Conservation (phyloP, 2,888 invertebrate genomes). For the Nymphalis c-album region DNA sequence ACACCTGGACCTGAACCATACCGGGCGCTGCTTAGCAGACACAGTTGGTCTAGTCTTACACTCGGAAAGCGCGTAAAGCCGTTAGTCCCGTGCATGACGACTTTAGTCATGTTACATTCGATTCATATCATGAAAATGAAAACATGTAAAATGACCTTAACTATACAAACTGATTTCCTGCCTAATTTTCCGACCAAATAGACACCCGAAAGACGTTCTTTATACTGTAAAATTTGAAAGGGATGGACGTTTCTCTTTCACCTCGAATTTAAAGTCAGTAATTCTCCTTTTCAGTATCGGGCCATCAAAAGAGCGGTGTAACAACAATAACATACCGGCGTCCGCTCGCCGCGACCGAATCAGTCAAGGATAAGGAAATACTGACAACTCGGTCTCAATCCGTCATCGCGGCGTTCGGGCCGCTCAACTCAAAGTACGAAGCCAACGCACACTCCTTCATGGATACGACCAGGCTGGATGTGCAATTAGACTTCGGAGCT, state of each 20-base stretch:
- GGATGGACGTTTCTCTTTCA: too few relatives aligned
- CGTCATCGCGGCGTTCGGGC: constrained; percentile 94
- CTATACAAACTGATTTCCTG: too few relatives aligned
- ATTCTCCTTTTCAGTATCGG: constrained; percentile 80
- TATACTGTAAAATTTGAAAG: too few relatives aligned
- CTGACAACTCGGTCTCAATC: constrained; percentile 85
- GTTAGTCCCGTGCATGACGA: too few relatives aligned
- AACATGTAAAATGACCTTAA: too few relatives aligned
- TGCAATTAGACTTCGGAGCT: constrained; percentile 89
- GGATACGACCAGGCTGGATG: constrained; percentile 87
- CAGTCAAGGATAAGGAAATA: constrained; percentile 86
- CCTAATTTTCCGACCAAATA: not conserved
- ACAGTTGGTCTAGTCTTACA: too few relatives aligned
- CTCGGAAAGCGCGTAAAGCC: too few relatives aligned
- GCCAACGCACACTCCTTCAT: constrained; percentile 91
- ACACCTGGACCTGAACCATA: too few relatives aligned
- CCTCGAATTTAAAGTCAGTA: not conserved
- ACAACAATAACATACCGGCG: constrained; percentile 90
- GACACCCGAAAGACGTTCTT: not conserved
- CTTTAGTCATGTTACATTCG: too few relatives aligned
- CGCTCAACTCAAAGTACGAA: constrained; percentile 88
- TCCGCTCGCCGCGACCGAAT: constrained; percentile 88
- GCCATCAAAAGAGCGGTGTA: constrained; percentile 88
- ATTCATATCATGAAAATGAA: too few relatives aligned
- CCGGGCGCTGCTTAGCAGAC: too few relatives aligned